A percentile compares a stretch with the other conserved stretches of the same genome.
Conservation (phyloP, 2,113 vertebrate species). For the Chionis minor region DNA sequence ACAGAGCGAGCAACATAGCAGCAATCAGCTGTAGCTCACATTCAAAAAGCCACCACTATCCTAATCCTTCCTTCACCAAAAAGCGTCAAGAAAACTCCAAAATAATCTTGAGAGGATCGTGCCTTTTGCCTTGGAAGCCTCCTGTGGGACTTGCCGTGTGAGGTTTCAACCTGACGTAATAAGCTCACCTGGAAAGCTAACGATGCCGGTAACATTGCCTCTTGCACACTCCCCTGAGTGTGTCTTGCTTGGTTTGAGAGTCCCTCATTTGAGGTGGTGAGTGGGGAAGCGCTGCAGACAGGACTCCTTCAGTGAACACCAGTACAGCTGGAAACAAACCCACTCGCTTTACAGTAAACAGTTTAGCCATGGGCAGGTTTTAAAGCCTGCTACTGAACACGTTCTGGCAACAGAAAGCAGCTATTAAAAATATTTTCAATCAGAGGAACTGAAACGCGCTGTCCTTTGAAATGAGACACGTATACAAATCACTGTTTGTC, state of each 20-base stretch:
- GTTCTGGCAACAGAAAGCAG: neutral
- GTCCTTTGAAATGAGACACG: slow-evolving; percentile 23
- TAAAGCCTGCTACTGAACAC: neutral
- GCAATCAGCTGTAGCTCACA: neutral
- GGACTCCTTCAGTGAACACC: neutral
- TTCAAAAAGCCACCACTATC: neutral
- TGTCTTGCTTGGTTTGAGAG: neutral
- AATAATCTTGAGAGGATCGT: neutral
- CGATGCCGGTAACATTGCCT: neutral
- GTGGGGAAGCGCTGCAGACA: neutral
- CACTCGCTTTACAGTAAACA: neutral
- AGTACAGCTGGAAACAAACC: neutral
- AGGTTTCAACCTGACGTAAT: neutral
- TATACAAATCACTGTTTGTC: neutral
- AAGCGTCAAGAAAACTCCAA: neutral
- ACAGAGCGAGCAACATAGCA: neutral
- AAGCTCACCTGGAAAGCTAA: neutral
- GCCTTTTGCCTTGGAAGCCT: neutral
- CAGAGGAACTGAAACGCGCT: neutral
- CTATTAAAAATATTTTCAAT: slow-evolving; percentile 28
- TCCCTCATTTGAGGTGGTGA: accelerated
- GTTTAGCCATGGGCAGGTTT: neutral
- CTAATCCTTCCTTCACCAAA: neutral
- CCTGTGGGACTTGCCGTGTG: accelerated
- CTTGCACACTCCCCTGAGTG: neutral